Conservation (phyloP, 1,140 invertebrate species). For the Aphaenogaster floridana region DNA sequence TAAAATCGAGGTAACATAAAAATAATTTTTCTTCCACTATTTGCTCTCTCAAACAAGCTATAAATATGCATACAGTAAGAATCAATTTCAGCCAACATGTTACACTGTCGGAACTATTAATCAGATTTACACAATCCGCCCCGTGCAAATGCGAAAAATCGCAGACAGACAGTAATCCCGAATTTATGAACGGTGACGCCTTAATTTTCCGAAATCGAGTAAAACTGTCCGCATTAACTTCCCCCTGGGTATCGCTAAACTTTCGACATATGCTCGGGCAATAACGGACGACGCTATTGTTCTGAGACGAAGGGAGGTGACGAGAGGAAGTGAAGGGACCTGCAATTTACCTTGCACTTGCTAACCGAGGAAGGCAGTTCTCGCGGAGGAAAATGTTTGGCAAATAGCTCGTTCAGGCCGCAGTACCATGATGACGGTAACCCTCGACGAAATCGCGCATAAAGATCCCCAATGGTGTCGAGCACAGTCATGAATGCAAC, state of each 20-base stretch:
- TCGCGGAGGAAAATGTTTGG: constrained; percentile 75
- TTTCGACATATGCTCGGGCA: constrained; percentile 71
- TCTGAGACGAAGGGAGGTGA: background rate
- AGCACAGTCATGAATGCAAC: constrained; percentile 78
- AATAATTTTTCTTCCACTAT: background rate
- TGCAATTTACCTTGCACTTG: constrained; percentile 66
- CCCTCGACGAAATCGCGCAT: constrained; percentile 69
- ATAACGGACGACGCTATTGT: constrained; percentile 59
- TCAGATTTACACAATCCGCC: constrained; percentile 23
- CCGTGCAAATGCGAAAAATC: constrained; percentile 26
- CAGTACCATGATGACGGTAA: constrained; percentile 69
- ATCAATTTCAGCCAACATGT: constrained; percentile 6
- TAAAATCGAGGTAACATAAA: constrained; percentile 9
- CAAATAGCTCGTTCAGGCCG: constrained; percentile 76
- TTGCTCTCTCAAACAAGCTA: background rate
- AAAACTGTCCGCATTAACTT: constrained; percentile 41
- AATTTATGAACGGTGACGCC: constrained; percentile 51
- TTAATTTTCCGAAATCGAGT: constrained; percentile 67
- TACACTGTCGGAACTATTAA: constrained; percentile 7
- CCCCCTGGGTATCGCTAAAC: constrained; percentile 46
- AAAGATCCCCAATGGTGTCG: constrained; percentile 67
- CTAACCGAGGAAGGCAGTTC: constrained; percentile 59
- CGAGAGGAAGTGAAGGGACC: constrained; percentile 25
- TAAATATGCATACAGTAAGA: background rate
- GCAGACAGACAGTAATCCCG: constrained; percentile 21